Evolutionary conservation across 2,888 invertebrate genomes (phyloP).

Genomic region (Drosophila meridiana): DNA sequence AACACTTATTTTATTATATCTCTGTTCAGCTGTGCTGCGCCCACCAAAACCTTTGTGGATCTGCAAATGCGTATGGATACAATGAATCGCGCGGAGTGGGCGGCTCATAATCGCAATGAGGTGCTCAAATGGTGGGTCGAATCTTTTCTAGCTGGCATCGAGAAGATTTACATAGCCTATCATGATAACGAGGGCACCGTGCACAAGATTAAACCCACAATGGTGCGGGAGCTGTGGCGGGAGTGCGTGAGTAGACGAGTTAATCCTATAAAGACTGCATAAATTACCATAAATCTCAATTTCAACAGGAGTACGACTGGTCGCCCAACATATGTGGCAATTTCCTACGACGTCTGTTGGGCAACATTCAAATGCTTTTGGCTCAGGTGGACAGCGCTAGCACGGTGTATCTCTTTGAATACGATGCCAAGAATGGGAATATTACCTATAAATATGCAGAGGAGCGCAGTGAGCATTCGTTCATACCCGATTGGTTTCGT

Average conservation of each 20-base stretch:
- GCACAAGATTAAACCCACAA: slow-evolving; percentile 8
- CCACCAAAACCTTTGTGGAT: slow-evolving; percentile 34
- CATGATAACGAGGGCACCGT: slow-evolving; percentile 35
- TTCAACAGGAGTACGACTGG: slow-evolving; percentile 47
- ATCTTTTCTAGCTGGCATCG: slow-evolving; percentile 45
- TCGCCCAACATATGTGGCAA: slow-evolving; percentile 36
- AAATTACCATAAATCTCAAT: no score
- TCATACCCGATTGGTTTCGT: slow-evolving; percentile 65
- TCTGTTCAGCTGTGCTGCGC: not conserved
- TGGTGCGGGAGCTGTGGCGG: slow-evolving; percentile 27
- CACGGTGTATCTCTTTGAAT: slow-evolving; percentile 51
- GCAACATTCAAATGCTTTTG: slow-evolving; percentile 24
- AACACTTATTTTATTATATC: no score
- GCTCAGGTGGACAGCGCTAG: slow-evolving; percentile 29
- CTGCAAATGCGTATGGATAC: slow-evolving; percentile 36
- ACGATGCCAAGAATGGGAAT: slow-evolving; percentile 23
- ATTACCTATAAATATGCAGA: slow-evolving; percentile 21
- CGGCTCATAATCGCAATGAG: slow-evolving; percentile 25
- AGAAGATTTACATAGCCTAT: slow-evolving; percentile 45
- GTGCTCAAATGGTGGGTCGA: slow-evolving; percentile 59
- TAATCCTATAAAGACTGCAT: not conserved
- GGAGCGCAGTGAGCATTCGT: slow-evolving; percentile 43
- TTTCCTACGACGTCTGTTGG: slow-evolving; percentile 42
- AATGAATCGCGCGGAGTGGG: slow-evolving; percentile 54
- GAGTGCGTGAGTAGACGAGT: slow-evolving; percentile 44